Conservation (phyloP, 1,140 invertebrate species). For the Patella vulgata region DNA sequence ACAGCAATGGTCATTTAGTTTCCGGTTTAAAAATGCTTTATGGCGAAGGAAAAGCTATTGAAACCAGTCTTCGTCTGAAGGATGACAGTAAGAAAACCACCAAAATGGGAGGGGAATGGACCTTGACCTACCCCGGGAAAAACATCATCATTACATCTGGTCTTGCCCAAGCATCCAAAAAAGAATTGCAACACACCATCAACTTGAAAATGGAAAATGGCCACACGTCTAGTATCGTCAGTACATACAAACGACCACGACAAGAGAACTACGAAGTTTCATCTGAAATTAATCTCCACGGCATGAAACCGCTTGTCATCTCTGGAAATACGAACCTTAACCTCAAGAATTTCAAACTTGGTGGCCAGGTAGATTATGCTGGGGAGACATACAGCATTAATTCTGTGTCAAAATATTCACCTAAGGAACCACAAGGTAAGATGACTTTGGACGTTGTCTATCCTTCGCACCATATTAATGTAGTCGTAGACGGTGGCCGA, state of each 20-base stretch:
- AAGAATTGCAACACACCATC: conserved; percentile 20
- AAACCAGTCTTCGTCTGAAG: conserved; percentile 17
- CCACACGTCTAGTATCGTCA: conserved; percentile 3
- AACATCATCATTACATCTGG: conserved; percentile 15
- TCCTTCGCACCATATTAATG: conserved; percentile 22
- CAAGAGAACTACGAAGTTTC: conserved; percentile 7
- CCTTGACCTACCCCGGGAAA: conserved; percentile 38
- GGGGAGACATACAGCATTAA: conserved; percentile 16
- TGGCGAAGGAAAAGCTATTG: conserved; percentile 19
- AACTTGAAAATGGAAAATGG: conserved; percentile 10
- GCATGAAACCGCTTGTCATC: conserved; percentile 23
- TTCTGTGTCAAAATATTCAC: conserved; percentile 13
- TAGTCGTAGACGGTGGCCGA: conserved; percentile 23
- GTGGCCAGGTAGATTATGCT: conserved; percentile 9
- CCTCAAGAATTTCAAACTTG: conserved; percentile 26
- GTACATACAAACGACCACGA: conserved; percentile 9
- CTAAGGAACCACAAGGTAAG: conserved; percentile 7
- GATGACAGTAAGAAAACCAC: conserved; percentile 10
- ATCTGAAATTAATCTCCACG: conserved; percentile 23
- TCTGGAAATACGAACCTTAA: conserved; percentile 27
- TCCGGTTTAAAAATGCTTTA: conserved; percentile 18
- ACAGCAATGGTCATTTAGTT: conserved; percentile 16
- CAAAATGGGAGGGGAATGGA: conserved; percentile 17
- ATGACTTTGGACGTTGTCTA: conserved; percentile 20
- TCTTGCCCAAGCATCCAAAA: conserved; percentile 12